A percentile compares a stretch with the other conserved stretches of the same genome.
Conservation (phyloP, 2,113 vertebrate genomes). For the Paramormyrops kingsleyae region DNA sequence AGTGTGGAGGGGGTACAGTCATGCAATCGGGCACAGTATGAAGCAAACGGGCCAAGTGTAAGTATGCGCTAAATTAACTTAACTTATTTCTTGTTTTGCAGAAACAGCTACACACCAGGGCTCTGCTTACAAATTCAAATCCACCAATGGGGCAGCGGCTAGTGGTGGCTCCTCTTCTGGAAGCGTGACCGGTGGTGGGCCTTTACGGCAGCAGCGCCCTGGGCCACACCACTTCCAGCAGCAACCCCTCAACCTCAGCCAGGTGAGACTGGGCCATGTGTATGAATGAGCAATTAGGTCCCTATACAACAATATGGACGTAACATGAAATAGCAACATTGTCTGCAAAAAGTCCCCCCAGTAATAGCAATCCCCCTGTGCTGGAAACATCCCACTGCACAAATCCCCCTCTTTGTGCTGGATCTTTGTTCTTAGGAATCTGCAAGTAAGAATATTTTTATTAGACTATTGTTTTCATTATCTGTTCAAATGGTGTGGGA, state of each 20-base stretch:
- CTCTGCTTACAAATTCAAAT: constrained; percentile 87
- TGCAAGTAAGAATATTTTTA: not conserved
- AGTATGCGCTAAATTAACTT: not conserved
- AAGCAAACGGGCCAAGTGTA: not conserved
- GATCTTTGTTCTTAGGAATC: not conserved
- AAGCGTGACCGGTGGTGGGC: constrained; percentile 66
- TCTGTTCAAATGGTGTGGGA: not conserved
- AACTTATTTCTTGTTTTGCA: constrained; percentile 40
- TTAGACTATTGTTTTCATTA: not conserved
- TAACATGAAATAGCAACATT: not conserved
- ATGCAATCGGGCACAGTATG: not conserved
- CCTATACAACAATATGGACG: not conserved
- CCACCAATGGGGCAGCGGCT: constrained; percentile 76
- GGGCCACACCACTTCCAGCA: constrained; percentile 79
- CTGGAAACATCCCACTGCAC: not conserved
- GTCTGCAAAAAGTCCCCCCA: not conserved
- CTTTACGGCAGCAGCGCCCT: constrained; percentile 76
- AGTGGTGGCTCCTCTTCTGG: constrained; percentile 81
- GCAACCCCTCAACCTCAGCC: constrained; percentile 97
- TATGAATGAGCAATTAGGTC: not conserved
- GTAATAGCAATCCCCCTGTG: not conserved
- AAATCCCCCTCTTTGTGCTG: not conserved
- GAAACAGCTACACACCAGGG: constrained; percentile 81
- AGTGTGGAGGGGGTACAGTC: not conserved
- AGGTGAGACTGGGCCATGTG: constrained; percentile 64